Percentiles rank a stretch among this genome's conserved stretches.
Evolutionary conservation across 2,113 vertebrate species (phyloP).

Genomic region (Propithecus coquereli): DNA sequence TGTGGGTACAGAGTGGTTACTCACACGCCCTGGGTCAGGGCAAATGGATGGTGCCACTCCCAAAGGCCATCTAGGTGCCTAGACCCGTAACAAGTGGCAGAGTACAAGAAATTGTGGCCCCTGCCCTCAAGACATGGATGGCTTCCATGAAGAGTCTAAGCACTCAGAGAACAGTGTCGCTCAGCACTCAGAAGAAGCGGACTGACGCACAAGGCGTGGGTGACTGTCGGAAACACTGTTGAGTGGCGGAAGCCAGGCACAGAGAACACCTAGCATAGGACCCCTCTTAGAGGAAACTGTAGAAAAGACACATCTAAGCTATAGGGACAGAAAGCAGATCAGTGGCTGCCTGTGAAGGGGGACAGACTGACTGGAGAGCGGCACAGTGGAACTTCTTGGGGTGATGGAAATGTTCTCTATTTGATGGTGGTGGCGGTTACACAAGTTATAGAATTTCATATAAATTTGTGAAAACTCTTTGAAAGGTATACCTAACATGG

Average conservation of each 20-base stretch:
- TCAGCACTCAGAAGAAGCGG: not conserved
- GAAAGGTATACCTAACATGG: not conserved
- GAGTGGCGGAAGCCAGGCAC: not conserved
- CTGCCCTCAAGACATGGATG: not conserved
- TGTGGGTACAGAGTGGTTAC: not conserved
- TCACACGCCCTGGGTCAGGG: not conserved
- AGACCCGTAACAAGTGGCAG: not conserved
- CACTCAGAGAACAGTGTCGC: fast-evolving
- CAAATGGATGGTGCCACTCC: not conserved
- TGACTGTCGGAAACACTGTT: not conserved
- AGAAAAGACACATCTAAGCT: not conserved
- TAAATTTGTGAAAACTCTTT: not conserved
- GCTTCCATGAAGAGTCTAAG: not conserved
- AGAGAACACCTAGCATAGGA: too few species aligned
- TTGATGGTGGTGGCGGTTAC: not conserved
- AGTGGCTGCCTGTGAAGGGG: fast-evolving
- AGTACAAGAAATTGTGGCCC: too few species aligned
- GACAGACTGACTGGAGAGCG: not conserved
- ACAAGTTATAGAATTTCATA: not conserved
- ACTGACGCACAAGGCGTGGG: too few species aligned
- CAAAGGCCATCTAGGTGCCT: not conserved
- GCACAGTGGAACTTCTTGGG: not conserved
- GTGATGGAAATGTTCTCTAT: not conserved
- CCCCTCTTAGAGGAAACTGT: not conserved
- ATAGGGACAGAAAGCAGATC: not conserved